Percentiles rank a stretch among this genome's conserved stretches.
Conservation (phyloP, 2,888 invertebrate genomes). For the Schizaphis graminum region DNA sequence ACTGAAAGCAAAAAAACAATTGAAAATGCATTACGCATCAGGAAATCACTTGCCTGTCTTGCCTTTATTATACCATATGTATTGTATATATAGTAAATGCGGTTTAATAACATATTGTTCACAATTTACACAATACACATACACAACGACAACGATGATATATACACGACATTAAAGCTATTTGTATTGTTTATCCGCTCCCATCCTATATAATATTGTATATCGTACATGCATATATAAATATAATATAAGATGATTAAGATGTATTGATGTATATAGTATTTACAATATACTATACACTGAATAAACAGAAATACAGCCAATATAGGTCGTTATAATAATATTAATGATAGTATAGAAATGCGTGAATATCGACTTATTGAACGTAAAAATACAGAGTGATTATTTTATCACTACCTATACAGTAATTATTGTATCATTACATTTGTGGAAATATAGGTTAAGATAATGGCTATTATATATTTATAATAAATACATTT, state of each 20-base stretch:
- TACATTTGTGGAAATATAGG: neutral
- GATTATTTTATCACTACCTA: neutral
- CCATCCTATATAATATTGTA: neutral
- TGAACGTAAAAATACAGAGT: neutral
- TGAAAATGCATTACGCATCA: neutral
- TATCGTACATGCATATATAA: neutral
- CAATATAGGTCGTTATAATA: neutral
- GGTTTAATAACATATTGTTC: neutral
- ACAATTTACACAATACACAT: neutral
- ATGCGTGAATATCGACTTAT: neutral
- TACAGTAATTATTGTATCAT: neutral
- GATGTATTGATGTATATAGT: neutral
- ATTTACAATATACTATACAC: neutral
- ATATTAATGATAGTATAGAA: neutral
- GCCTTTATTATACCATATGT: neutral
- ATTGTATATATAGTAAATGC: neutral
- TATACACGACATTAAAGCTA: neutral
- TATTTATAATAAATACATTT: no score
- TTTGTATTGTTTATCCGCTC: conserved; percentile 3
- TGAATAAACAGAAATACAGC: neutral
- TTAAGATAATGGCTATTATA: neutral
- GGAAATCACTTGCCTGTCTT: neutral
- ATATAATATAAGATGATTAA: no score
- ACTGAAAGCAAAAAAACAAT: neutral
- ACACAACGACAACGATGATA: neutral